Conservation (phyloP, 2,113 vertebrate genomes). For the Scalopus aquaticus region DNA sequence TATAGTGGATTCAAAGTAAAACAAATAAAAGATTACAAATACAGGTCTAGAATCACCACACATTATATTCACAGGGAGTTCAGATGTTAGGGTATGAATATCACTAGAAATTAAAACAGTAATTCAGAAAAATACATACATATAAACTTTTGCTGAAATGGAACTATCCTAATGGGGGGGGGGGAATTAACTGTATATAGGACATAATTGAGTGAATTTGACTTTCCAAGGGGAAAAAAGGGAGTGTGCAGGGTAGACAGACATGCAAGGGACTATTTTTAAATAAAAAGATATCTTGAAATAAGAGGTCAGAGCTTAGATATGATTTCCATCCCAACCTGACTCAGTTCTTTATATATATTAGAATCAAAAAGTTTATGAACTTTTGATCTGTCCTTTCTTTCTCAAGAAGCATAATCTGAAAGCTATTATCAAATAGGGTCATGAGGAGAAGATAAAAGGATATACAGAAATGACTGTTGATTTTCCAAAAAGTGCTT, state of each 20-base stretch:
- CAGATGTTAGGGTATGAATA: neutral
- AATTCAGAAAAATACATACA: neutral
- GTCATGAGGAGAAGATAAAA: conserved; percentile 52
- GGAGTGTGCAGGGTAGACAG: neutral
- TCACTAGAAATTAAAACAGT: conserved; percentile 12
- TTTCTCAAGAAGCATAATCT: conserved; percentile 59
- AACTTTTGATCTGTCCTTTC: conserved; percentile 68
- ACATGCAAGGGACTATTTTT: conserved; percentile 30
- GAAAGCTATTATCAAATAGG: conserved; percentile 64
- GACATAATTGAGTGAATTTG: neutral
- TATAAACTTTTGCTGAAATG: neutral
- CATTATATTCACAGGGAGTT: neutral
- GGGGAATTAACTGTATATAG: neutral
- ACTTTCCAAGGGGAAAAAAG: neutral
- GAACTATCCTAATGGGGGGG: neutral
- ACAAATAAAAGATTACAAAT: neutral
- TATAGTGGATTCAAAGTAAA: conserved; percentile 12
- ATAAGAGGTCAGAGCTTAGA: conserved; percentile 60
- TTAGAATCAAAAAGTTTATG: conserved; percentile 61
- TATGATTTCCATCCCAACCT: conserved; percentile 33
- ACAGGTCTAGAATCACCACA: neutral
- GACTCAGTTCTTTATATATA: conserved; percentile 54
- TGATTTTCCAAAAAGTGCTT: conserved; percentile 49
- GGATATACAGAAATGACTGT: conserved; percentile 44
- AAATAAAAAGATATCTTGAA: conserved; percentile 57